Base-by-base conservation (phyloP, 1,140 invertebrate genomes). In the Bombus impatiens region DNA sequence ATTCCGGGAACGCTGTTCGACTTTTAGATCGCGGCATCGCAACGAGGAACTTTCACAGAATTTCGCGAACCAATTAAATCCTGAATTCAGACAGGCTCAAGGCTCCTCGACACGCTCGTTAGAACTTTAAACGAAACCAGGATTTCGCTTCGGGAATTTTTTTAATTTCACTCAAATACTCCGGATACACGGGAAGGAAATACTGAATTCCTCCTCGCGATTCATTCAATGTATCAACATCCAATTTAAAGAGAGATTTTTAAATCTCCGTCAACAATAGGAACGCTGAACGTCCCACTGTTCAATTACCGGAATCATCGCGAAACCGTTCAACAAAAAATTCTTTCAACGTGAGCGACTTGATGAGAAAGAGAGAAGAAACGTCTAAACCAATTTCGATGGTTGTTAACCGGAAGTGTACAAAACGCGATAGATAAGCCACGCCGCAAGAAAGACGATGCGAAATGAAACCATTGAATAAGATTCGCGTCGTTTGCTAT, bases 11-110 rank as follows among this genome's bases (percentile, higher is more conserved):
- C 44, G 42, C 25, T 78, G 78, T 70, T 47, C 65, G 42, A 68
- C 65, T 70, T 37, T 70, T 35, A 80, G 44, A 53, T 70, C 78
- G 65, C 57, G n/a, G 76, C 76, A 78, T 47, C 65, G 42, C 40
- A 47, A 6, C 72, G 76, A 35, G 25, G 74, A 70, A 80, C 44
- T 80, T 44, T 70, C 65, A 25, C 65, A 47, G 78, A 70, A 80
- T 70, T 80, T 79, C 62, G n/a, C 78, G 78, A 67, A 79, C 62
- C 78, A 79, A 79, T 80, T 80, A 80, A 80, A 80, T 71, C 67
- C 25, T 70, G 67, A 44, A 40, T 71, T 81, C 44, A 67, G 47
- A 72, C 65, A 62, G 70, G 40, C 32, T 57, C 79, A 13, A 57
- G 65, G 44, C 68, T 72, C 15, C 79, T 81, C 68, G 68, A 81